Conservation (phyloP, 2,113 vertebrate species). For the Catharus fuscescens region DNA sequence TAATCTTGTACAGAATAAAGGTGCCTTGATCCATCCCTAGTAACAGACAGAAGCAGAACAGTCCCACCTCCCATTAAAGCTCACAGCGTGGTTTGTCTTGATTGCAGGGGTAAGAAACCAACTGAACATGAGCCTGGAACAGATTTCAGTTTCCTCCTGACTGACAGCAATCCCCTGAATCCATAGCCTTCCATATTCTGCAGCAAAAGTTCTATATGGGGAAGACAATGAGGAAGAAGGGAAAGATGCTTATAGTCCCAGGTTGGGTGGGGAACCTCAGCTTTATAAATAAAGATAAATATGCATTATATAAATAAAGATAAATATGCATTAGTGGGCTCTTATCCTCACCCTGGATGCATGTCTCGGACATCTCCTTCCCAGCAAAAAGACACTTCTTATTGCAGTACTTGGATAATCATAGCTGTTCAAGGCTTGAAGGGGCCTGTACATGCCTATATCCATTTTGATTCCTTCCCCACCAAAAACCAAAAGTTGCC, state of each 20-base stretch:
- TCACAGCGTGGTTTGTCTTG: constrained; percentile 9
- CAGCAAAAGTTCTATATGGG: not conserved
- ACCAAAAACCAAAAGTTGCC: not conserved
- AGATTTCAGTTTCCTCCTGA: constrained; percentile 86
- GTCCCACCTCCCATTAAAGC: not conserved
- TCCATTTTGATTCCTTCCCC: not conserved
- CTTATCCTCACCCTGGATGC: not conserved
- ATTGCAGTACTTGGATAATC: not conserved
- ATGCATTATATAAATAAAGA: not conserved
- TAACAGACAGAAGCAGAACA: not conserved
- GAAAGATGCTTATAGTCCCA: not conserved
- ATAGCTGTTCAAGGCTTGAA: not conserved
- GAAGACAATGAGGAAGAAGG: not conserved
- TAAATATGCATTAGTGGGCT: not conserved
- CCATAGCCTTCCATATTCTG: constrained; percentile 19
- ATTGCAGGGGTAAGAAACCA: constrained; percentile 75
- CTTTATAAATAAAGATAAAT: not conserved
- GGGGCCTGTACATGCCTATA: not conserved
- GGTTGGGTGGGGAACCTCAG: not conserved
- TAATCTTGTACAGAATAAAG: not conserved
- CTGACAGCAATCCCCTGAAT: not conserved
- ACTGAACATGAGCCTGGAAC: constrained; percentile 81
- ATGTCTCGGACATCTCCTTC: not conserved
- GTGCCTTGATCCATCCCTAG: not conserved
- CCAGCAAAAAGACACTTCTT: not conserved